Conservation (phyloP, 2,888 invertebrate species). For the Leptogaster cylindrica region DNA sequence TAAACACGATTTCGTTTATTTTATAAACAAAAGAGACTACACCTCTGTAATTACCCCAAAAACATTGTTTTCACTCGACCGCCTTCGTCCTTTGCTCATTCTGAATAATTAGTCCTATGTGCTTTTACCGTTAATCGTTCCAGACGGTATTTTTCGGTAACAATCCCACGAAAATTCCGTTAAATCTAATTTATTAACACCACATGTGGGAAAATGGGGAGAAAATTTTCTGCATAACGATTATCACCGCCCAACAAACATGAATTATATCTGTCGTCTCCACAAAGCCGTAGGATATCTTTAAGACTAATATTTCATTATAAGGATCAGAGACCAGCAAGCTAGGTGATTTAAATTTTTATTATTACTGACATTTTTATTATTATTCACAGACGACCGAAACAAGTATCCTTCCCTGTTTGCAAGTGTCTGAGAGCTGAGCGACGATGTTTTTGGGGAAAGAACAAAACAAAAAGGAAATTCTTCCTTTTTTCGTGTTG, state of each 20-base stretch:
- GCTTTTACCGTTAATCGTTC: slow-evolving; percentile 14
- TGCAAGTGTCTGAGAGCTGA: background rate
- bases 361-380: slow-evolving; percentile 45
- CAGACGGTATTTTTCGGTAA: slow-evolving; percentile 11
- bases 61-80: too few relatives aligned
- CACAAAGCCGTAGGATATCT: slow-evolving; percentile 15
- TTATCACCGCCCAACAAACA: slow-evolving; percentile 10
- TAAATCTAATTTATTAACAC: slow-evolving; percentile 48
- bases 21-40: too few relatives aligned
- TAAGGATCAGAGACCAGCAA: slow-evolving; percentile 32
- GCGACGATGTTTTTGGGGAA: background rate
- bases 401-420: slow-evolving; percentile 1
- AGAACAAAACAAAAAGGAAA: too few relatives aligned
- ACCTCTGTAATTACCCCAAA: too few relatives aligned
- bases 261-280: slow-evolving; percentile 31
- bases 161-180: slow-evolving; percentile 39
- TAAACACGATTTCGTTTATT: too few relatives aligned
- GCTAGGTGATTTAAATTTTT: slow-evolving; percentile 43
- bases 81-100: too few relatives aligned
- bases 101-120: slow-evolving; percentile 27
- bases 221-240: slow-evolving; percentile 31
- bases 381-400: slow-evolving; percentile 25
- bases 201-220: slow-evolving; percentile 47
- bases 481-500: too few relatives aligned
- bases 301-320: slow-evolving; percentile 42